Evolutionary conservation across 2,113 vertebrate species (phyloP), one percentile per base, ranked within the genome.

Genomic region (Labeo rohita): DNA sequence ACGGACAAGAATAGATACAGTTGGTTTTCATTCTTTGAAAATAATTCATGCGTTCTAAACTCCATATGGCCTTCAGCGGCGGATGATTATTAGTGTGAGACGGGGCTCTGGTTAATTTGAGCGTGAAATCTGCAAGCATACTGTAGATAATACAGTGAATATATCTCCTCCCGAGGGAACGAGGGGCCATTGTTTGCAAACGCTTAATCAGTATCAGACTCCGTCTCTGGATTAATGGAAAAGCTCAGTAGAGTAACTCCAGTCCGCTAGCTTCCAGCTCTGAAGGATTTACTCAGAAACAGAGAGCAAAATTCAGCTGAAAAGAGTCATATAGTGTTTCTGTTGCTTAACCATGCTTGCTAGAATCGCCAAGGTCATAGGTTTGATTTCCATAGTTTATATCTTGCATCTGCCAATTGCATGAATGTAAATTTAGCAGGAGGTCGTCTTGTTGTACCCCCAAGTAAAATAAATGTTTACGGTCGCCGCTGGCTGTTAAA

Each of bases 61-160:
- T 77, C 34, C 59, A 70, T 39, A 52, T 52, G 23, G 18, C 79
- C 59, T 49, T 8, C 39, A 39, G 70, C 23, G 12, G 47, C 79
- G 47, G 21, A 50, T 49, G 66, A 82, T 63, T 75, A 75, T 45
- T 74, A 77, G 80, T 18, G 78, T 50, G 61, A 61, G 86, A 80
- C 43, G 11, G 39, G 36, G 68, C 66, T 63, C 52, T 15, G 61
- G 43, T 63, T 85, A 54, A 68, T 85, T 85, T 77, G 50, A 86
- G 77, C 10, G 8, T 86, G 65, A 86, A 83, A 86, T 86, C 84
- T 80, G 43, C 34, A 8, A 88, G 45, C 84, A 80, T 84, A 74
- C 85, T 86, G 85, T 77, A 70, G 68, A 80, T 84, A 80, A 86
- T 84, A 72, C 75, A 6, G 47, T 75, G 81, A 82, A 21, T 72